Evolutionary conservation across 2,113 vertebrate genomes (phyloP), one percentile per base, ranked within the genome.

Genomic region (Nansenia antarctica): DNA sequence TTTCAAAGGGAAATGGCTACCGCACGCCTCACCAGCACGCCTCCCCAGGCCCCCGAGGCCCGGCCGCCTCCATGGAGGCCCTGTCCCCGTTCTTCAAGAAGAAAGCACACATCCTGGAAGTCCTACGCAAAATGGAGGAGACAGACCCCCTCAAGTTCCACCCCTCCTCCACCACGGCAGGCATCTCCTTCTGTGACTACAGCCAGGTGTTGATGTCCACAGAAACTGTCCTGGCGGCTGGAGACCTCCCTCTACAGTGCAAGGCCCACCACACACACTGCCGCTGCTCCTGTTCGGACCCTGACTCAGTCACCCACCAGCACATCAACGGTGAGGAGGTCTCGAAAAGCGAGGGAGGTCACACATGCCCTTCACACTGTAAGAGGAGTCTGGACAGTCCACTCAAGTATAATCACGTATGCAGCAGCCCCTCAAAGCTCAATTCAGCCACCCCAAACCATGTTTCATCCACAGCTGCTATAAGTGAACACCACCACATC

Each of bases 91-190:
- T 98, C 85, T 94, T 98, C 82, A 95, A 94, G 79, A 97, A 98
- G 90, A 98, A 97, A 90, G 96, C 96, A 60, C 96, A 96, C 86
- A 98, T 98, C 82, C 87, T 98, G 85, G 96, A 98, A 70, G 96
- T 97, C 66, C 90, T 98, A 29, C 93, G 95, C 64, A 95, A 94
- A 81, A 92, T 98, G 86, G 96, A 98, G 86, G 96, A 96, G 85
- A 95, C 94, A 0, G 96, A 97, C 74, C 94, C 95, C 0, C 89
- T 94, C 7, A 85, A 94, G 69, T 94, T 86, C 78, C 69, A 87
- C 86, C 88, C 82, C 67, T 90, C 84, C 60, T 87, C 84, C 9
- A n/a, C n/a, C n/a, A n/a, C 45, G 45, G 54, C 87, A 0, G 86
- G 84, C 70, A 67, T 89, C 54, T 89, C 88, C 26, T 93, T 91